phyloP scores from a whole-genome alignment of 2,797 vertebrate species.

The Apodemus agrarius region DNA sequence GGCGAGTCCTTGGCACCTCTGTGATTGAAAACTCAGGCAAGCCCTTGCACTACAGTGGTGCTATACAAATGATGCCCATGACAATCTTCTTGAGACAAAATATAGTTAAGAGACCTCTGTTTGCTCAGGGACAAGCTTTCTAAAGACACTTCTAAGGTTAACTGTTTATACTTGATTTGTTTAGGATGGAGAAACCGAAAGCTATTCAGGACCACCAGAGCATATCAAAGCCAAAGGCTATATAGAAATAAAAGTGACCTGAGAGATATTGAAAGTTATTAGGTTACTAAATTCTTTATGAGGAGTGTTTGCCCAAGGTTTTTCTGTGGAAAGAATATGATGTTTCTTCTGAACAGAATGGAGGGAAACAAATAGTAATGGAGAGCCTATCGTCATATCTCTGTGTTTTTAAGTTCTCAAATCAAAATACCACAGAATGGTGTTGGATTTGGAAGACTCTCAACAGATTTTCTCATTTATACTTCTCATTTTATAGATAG shows the following conservation, averaged over 20 bases:
- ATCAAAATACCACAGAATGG: conserved; percentile 1
- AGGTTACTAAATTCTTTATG: conserved; percentile 38
- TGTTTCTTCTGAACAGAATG: not conserved
- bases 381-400: conserved; percentile 1
- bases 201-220: not conserved
- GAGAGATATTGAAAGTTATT: conserved; percentile 23
- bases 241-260: conserved; percentile 42
- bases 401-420: conserved; percentile 29
- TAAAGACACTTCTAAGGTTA: conserved; percentile 13
- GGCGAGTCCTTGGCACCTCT: conserved; percentile 24
- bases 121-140: not conserved
- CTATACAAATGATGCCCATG: not conserved
- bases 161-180: conserved; percentile 31
- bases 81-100: conserved; percentile 22
- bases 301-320: not conserved
- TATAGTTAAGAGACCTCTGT: not conserved
- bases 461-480: not conserved
- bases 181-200: not conserved
- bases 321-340: conserved; percentile 2
- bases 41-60: not conserved
- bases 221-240: not conserved
- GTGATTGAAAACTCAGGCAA: conserved; percentile 31
- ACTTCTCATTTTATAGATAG: conserved; percentile 25
- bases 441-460: not conserved
- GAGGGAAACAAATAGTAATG: not conserved